Evolutionary conservation across 2,888 invertebrate genomes (phyloP).

Genomic region (Melanophora roralis): DNA sequence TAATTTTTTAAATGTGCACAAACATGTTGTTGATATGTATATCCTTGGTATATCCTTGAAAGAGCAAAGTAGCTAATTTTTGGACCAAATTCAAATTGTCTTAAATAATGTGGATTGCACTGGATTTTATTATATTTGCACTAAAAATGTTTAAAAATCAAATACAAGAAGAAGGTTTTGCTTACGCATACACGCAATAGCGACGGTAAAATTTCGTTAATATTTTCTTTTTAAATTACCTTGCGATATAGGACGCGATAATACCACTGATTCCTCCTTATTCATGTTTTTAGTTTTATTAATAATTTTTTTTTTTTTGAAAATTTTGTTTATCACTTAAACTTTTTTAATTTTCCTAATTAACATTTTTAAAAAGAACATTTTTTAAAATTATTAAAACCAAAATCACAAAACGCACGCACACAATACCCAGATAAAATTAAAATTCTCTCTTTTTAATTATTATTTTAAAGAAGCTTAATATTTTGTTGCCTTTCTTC

Average conservation of each 20-base stretch:
- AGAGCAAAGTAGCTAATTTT: too few species aligned
- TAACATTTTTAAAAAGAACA: too few species aligned
- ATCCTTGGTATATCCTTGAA: too few species aligned
- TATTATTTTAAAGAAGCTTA: background rate
- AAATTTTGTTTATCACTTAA: background rate
- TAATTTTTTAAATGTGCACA: too few species aligned
- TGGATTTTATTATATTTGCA: too few species aligned
- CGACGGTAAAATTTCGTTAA: background rate
- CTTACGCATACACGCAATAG: background rate
- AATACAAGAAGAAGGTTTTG: background rate
- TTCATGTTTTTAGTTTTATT: slow-evolving; percentile 65
- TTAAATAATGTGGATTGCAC: too few species aligned
- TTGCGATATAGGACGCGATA: slow-evolving; percentile 69
- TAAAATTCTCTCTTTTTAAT: background rate
- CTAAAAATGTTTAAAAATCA: too few species aligned
- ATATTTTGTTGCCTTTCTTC: background rate
- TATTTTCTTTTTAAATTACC: slow-evolving; percentile 62
- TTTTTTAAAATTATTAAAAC: too few species aligned
- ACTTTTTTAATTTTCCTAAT: background rate
- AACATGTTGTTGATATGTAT: too few species aligned
- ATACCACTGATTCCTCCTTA: slow-evolving; percentile 68
- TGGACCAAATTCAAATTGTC: too few species aligned
- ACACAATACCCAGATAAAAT: background rate
- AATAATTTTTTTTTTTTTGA: background rate
- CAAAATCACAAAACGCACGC: background rate